Conservation (phyloP, 2,797 vertebrate species). For the Pempheris klunzingeri region DNA sequence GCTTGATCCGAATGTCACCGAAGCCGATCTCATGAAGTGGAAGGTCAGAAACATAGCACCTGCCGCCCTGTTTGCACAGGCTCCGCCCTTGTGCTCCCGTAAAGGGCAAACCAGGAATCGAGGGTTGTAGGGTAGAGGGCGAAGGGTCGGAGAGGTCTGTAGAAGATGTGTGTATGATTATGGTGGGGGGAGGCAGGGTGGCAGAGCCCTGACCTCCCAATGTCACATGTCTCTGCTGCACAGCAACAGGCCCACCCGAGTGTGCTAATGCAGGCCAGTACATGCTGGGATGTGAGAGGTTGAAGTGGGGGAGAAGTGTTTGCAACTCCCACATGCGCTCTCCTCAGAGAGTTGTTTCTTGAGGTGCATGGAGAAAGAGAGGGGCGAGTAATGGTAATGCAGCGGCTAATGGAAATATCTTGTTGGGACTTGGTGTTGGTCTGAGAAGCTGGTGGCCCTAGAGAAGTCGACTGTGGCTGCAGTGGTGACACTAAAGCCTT, state of each 20-base stretch:
- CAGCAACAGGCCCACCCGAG: conserved; percentile 75
- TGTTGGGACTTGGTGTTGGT: conserved; percentile 70
- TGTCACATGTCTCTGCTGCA: conserved; percentile 73
- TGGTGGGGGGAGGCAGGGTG: neutral
- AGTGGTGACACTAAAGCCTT: conserved; percentile 41
- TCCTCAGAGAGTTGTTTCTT: conserved; percentile 59
- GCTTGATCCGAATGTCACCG: conserved; percentile 87
- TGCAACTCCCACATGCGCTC: conserved; percentile 64
- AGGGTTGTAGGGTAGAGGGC: conserved; percentile 29
- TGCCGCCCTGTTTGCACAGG: conserved; percentile 69
- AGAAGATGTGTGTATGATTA: conserved; percentile 17
- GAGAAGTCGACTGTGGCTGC: conserved; percentile 29
- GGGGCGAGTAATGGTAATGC: conserved; percentile 57
- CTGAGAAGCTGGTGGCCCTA: conserved; percentile 43
- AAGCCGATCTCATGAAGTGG: conserved; percentile 87
- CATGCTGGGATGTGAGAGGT: conserved; percentile 71
- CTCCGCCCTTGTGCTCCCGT: conserved; percentile 25
- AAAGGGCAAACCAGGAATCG: conserved; percentile 46
- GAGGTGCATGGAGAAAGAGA: conserved; percentile 50
- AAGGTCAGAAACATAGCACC: conserved; percentile 85
- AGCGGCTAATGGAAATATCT: conserved; percentile 86
- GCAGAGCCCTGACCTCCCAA: conserved; percentile 60
- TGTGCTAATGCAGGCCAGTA: conserved; percentile 77
- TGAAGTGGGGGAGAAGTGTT: conserved; percentile 64
- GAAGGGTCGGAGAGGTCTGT: conserved; percentile 33